Percentiles rank a stretch among this genome's conserved stretches.
These are phyloP conservation scores for Periophthalmus modestus DNA, from an alignment of 2,113 vertebrate species.

Conservation along the genomic window DNA sequence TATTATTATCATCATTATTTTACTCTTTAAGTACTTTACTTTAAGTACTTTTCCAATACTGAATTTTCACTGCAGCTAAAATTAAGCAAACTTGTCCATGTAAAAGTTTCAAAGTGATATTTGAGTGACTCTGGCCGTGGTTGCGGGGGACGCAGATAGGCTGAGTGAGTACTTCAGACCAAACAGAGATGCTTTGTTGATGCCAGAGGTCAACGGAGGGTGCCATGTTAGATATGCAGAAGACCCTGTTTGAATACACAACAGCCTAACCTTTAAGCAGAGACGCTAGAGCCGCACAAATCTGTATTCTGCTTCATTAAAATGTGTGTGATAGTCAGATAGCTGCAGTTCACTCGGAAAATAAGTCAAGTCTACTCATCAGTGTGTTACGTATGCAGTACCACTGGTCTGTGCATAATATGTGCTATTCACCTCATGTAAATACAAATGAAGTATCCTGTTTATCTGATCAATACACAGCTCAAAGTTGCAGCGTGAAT, in stretches of 20 bases:
- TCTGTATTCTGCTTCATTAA: not conserved
- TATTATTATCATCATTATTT: too few species aligned
- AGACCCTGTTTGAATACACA: not conserved
- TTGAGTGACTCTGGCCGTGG: not conserved
- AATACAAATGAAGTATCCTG: too few species aligned
- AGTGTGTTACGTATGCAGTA: too few species aligned
- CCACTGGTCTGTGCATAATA: too few species aligned
- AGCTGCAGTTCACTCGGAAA: not conserved
- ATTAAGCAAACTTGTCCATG: not conserved
- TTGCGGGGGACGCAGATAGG: not conserved
- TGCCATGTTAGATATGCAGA: slow-evolving; percentile 1
- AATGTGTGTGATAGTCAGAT: not conserved
- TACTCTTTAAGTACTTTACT: too few species aligned
- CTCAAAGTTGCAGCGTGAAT: too few species aligned
- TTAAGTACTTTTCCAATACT: too few species aligned
- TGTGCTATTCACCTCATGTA: too few species aligned
- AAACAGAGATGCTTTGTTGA: slow-evolving; percentile 3
- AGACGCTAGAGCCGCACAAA: not conserved
- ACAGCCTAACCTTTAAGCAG: not conserved
- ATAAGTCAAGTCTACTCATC: too few species aligned
- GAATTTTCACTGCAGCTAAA: not conserved
- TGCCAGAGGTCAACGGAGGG: slow-evolving; percentile 4
- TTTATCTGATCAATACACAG: too few species aligned
- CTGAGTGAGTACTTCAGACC: not conserved
- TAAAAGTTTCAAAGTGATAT: not conserved